Percentiles rank a stretch among this genome's conserved stretches.
Evolutionary conservation across 2,888 invertebrate species (phyloP).

Genomic region (Lacanobia oleracea): DNA sequence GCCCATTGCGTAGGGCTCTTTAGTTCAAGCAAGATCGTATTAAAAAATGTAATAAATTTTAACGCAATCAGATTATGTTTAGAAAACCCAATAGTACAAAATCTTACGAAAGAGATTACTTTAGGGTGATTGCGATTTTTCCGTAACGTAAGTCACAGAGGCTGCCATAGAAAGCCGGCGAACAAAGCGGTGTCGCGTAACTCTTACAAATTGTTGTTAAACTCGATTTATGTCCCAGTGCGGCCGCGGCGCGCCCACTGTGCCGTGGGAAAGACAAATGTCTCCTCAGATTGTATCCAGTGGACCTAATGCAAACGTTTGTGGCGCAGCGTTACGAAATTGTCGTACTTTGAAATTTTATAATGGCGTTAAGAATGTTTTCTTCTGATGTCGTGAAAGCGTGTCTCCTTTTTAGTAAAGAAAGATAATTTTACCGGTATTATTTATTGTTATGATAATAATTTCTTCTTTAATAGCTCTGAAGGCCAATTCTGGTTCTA

Average conservation of each 20-base stretch:
- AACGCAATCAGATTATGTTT: slow-evolving; percentile 37
- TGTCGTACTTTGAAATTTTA: slow-evolving; percentile 54
- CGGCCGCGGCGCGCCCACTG: slow-evolving; percentile 60
- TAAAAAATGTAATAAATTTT: slow-evolving; percentile 24
- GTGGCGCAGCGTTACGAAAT: slow-evolving; percentile 54
- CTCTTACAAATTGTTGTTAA: slow-evolving; percentile 72
- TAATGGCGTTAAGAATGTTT: slow-evolving; percentile 60
- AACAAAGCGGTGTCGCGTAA: slow-evolving; percentile 59
- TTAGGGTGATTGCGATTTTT: slow-evolving; percentile 54
- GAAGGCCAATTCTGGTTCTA: no score
- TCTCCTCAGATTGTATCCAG: slow-evolving; percentile 57
- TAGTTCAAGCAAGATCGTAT: slow-evolving; percentile 2
- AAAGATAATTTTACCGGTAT: background rate
- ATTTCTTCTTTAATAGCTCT: background rate
- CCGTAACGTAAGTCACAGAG: slow-evolving; percentile 62
- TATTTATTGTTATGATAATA: background rate
- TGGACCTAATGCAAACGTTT: slow-evolving; percentile 55
- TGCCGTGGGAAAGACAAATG: slow-evolving; percentile 65
- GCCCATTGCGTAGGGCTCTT: slow-evolving; percentile 12
- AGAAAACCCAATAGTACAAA: slow-evolving; percentile 40
- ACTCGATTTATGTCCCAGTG: slow-evolving; percentile 70
- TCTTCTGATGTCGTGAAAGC: slow-evolving; percentile 44
- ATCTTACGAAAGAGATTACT: slow-evolving; percentile 41
- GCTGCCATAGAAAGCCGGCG: slow-evolving; percentile 57
- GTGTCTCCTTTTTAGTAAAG: slow-evolving; percentile 12